Evolutionary conservation across 1,140 invertebrate genomes (phyloP).

Genomic region (Macrotrachela quadricornifera): DNA sequence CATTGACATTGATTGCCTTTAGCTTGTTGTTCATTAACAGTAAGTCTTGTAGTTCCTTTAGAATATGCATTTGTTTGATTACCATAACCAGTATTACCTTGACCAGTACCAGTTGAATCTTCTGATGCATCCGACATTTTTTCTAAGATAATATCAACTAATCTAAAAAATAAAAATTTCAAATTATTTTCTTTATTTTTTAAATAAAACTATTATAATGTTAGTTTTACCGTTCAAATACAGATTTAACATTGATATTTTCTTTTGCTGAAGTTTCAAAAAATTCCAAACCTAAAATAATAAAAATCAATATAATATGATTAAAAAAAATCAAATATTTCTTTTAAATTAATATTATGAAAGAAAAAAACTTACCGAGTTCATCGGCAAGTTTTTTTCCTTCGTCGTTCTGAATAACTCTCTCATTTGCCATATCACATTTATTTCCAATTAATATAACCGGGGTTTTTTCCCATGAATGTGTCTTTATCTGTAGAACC

Average conservation of each 20-base stretch:
- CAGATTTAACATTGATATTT: constrained; percentile 96
- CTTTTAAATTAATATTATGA: neutral
- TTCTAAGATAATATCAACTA: constrained; percentile 9
- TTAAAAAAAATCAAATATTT: neutral
- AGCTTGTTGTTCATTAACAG: too few species aligned
- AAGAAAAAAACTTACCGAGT: neutral
- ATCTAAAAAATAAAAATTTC: neutral
- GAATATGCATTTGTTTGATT: too few species aligned
- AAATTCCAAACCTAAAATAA: constrained; percentile 58
- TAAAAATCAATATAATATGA: neutral
- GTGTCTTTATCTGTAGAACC: constrained; percentile 3
- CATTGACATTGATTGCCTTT: too few species aligned
- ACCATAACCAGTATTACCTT: too few species aligned
- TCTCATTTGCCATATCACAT: constrained; percentile 7
- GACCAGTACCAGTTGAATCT: too few species aligned
- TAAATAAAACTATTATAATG: neutral
- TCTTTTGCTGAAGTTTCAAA: constrained; percentile 99
- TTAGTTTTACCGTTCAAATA: constrained; percentile 32
- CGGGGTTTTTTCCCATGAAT: constrained; percentile 6
- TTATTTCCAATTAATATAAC: constrained; percentile 9
- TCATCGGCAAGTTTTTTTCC: neutral
- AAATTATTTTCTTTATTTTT: neutral
- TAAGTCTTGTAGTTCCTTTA: too few species aligned
- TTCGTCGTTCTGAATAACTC: neutral
- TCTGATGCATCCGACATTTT: constrained; percentile 1